phyloP scores from a whole-genome alignment of 2,888 invertebrate species.

The Volucella bombylans region DNA sequence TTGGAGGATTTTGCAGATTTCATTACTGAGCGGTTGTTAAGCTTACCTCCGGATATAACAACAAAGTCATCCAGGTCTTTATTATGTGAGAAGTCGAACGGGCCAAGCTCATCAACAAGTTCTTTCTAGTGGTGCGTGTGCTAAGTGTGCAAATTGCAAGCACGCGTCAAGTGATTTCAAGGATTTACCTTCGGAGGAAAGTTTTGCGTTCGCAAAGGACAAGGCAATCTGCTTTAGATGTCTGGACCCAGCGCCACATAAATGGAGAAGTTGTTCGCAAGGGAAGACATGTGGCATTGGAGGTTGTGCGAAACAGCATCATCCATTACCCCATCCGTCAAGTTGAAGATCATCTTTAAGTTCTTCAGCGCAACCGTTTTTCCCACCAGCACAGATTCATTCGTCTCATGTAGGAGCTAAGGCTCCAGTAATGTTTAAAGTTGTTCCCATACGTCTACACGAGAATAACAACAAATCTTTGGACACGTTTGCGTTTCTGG shows the following conservation, averaged over 20 bases:
- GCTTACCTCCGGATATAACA: too few relatives aligned
- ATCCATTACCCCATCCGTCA: constrained; percentile 16
- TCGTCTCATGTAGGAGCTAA: constrained; percentile 27
- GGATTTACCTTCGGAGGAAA: not conserved
- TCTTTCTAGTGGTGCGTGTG: not conserved
- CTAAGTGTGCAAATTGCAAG: not conserved
- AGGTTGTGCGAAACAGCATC: constrained; percentile 18
- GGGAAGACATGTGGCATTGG: constrained; percentile 10
- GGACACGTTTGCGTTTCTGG: constrained; percentile 25
- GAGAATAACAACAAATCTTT: constrained; percentile 12
- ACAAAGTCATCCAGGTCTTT: not conserved
- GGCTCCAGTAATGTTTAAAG: constrained; percentile 22
- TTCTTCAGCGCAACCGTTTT: constrained; percentile 15
- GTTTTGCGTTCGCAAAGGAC: not conserved
- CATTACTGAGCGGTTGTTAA: too few relatives aligned
- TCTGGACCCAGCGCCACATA: constrained; percentile 4
- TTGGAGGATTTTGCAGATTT: too few relatives aligned
- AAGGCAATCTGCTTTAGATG: constrained; percentile 2
- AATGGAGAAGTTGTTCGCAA: constrained; percentile 4
- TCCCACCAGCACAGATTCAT: constrained; percentile 17
- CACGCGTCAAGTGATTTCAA: not conserved
- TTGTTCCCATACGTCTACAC: constrained; percentile 24
- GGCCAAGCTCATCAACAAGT: constrained; percentile 2
- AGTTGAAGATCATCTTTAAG: constrained; percentile 7
- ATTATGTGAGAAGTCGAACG: not conserved